Percentiles rank a stretch among this genome's conserved stretches.
Conservation (phyloP, 2,113 vertebrate genomes). For the Lophochroa leadbeateri region DNA sequence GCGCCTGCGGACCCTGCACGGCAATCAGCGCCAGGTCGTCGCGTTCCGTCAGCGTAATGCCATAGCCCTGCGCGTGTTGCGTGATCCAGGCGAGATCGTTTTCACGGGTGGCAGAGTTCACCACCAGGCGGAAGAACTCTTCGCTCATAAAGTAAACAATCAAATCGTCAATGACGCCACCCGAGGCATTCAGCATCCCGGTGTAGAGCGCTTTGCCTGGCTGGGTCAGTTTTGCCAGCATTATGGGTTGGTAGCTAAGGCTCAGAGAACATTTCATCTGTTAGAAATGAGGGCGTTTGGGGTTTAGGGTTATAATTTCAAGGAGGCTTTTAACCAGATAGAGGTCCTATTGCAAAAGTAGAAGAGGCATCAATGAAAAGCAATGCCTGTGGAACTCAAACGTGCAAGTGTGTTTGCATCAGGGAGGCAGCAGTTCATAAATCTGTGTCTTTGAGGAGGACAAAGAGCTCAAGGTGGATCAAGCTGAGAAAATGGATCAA, state of each 20-base stretch:
- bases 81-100: too few relatives aligned
- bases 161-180: too few relatives aligned
- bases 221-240: too few relatives aligned
- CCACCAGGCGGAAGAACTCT: too few relatives aligned
- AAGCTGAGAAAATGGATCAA: not conserved
- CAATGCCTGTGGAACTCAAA: not conserved
- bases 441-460: not conserved
- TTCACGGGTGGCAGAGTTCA: too few relatives aligned
- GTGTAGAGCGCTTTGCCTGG: too few relatives aligned
- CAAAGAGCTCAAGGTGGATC: not conserved
- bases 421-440: not conserved
- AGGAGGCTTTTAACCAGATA: not conserved
- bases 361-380: not conserved
- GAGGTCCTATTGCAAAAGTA: not conserved
- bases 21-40: too few relatives aligned
- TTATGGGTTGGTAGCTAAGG: not conserved
- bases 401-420: not conserved
- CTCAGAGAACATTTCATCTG: not conserved
- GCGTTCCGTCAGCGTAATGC: too few relatives aligned
- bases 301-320: not conserved
- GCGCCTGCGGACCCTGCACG: too few relatives aligned
- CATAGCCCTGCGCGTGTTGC: too few relatives aligned
- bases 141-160: too few relatives aligned
- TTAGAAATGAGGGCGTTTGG: not conserved
- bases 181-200: too few relatives aligned